Conservation (phyloP, 2,113 vertebrate genomes). For the Mixornis gularis region DNA sequence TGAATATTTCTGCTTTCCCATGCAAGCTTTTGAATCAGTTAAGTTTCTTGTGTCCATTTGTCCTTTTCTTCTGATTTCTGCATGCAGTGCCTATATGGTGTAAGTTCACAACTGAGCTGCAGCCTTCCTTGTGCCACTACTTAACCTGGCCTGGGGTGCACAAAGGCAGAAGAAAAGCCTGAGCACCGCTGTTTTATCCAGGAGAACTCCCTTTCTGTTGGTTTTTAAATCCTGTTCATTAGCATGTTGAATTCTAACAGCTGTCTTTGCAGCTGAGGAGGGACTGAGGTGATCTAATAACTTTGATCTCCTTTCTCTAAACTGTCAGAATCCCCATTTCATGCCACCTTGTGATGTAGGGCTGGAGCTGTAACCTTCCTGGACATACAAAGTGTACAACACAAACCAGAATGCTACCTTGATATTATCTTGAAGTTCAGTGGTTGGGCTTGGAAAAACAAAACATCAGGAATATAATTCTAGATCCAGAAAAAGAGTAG, state of each 20-base stretch:
- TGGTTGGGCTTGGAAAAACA: not conserved
- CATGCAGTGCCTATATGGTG: accelerated
- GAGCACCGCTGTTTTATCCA: not conserved
- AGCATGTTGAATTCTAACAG: not conserved
- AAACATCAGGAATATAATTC: not conserved
- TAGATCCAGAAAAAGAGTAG: not conserved
- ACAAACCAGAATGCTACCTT: not conserved
- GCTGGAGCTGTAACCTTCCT: not conserved
- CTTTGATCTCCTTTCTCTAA: not conserved
- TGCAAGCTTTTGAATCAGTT: not conserved
- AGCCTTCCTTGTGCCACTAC: not conserved
- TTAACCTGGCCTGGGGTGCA: not conserved
- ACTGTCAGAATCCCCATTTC: not conserved
- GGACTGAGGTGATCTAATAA: not conserved
- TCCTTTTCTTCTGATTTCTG: not conserved
- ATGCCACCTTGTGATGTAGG: not conserved
- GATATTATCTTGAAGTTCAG: not conserved
- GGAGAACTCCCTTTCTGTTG: not conserved
- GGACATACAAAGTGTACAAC: not conserved
- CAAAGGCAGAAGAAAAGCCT: not conserved
- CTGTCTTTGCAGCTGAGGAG: not conserved
- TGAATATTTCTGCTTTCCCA: not conserved
- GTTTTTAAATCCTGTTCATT: not conserved
- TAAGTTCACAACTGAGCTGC: not conserved
- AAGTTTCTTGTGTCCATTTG: not conserved